Evolutionary conservation across 2,113 vertebrate genomes (phyloP), one percentile per base, ranked within the genome.

Genomic region (Alectura lathami): DNA sequence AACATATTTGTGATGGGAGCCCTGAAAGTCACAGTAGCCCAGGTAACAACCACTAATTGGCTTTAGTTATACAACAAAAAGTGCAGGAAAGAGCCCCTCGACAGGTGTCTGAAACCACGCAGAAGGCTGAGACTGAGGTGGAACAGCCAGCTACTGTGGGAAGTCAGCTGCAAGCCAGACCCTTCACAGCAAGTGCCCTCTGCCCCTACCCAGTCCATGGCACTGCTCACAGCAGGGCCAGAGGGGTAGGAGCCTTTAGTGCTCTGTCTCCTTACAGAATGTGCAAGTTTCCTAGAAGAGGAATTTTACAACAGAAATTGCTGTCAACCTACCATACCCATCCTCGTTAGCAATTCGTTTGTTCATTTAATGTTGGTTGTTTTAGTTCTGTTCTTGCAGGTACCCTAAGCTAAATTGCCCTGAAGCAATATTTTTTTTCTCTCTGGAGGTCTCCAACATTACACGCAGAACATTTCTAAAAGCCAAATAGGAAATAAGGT

Each of bases 151-250:
- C n/a, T 64, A 43, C 36, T 17, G 29, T 32, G 40, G 68, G 54
- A 54, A 78, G 29, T 17, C 70, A 83, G 14, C 36, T 67, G 51
- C 51, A 83, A 75, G 42, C 36, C 27, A 36, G 17, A 15, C 9
- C 21, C n/a, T 36, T 14, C 9, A 21, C 13, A 76, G 40, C 21
- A 51, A 16, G 4, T 13, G 23, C 14, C n/a, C 20, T 45, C 15
- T n/a, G 16, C 6, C 5, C 11, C 2, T 57, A 67, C 11, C 2
- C 63, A 67, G 5, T 13, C 30, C 34, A 1, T 1, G 11, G 70
- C 22, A 17, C 29, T 72, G 36, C 40, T 70, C 50, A 34, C 45
- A 38, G 0, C 21, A 23, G 40, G 17, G 32, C 6, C 43, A 82
- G 23, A 32, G 43, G 22, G 13, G 30, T 43, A 78, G 48, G 13